Base-by-base conservation (phyloP, 2,113 vertebrate genomes). In the Strix aluco region DNA sequence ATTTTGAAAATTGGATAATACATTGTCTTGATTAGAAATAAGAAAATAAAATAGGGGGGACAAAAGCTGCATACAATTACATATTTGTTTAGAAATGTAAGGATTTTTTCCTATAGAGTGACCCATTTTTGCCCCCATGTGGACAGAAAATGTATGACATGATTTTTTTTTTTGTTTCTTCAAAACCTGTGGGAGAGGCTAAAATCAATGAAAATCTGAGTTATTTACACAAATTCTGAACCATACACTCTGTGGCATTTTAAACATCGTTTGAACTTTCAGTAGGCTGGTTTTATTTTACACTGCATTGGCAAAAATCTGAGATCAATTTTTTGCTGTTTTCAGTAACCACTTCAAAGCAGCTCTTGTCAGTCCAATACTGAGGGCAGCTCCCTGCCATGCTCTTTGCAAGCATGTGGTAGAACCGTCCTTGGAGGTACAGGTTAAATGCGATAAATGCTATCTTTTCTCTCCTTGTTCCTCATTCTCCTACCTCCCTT, bases 111-210 rank as follows among this genome's bases (percentile, higher is more conserved):
- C 4, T 6, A 2, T 30, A 3, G 42, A 47, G 30, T 0, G 1
- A 88, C 61, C 29, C 13, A 54, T 61, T 84, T 73, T 96, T 96
- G 95, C 92, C 95, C 62, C 51, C 91, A 23, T 26, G 89, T 95
- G 96, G 95, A 81, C 75, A 88, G 42, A 94, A 81, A 72, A 55
- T 25, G n/a, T 46, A 74, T 66, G 26, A 9, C 81, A 38, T 5
- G 11, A 8, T 32, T 83, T 65, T 21, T 47, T 47, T 47, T 71
- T 77, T 79, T n/a, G 0, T 40, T 62, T 84, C 30, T 59, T 32
- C 20, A 19, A 63, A 86, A n/a, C 25, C 32, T 3, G 3, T 44
- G 51, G 13, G 52, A 67, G 86, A 87, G 52, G 38, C 57, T 72
- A 81, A 82, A 81, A 89, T 87, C 18, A 34, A 49, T 30, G 66